These are phyloP conservation scores for Recurvirostra avosetta DNA, from an alignment of 2,113 vertebrate species.

Conservation along the genomic window DNA sequence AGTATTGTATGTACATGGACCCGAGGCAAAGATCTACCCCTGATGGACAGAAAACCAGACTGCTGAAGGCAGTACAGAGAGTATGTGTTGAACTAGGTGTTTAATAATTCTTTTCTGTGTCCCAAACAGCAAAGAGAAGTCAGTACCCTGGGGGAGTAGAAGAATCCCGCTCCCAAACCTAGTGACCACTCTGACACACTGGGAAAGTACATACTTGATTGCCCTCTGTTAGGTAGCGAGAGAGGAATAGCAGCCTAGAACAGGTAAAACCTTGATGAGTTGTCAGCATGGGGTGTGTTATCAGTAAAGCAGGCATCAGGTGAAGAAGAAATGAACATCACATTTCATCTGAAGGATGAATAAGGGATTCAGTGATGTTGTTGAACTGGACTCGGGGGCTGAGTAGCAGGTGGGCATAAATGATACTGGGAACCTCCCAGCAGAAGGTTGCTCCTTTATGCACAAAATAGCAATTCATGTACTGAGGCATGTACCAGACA, in stretches of 20 bases:
- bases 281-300: background rate
- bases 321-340: background rate
- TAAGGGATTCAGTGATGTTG: background rate
- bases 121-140: background rate
- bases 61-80: background rate
- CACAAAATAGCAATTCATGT: background rate
- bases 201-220: background rate
- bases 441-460: background rate
- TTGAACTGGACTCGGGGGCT: background rate
- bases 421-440: background rate
- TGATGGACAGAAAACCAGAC: background rate
- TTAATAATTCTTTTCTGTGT: background rate
- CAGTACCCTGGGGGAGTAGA: background rate
- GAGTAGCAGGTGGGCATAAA: background rate
- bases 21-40: background rate
- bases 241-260: background rate
- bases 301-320: background rate
- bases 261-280: background rate
- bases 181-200: background rate
- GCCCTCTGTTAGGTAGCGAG: background rate
- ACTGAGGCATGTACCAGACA: background rate
- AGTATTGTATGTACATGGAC: too few species aligned
- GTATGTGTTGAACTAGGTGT: background rate
- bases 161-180: background rate
- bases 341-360: background rate